These are phyloP conservation scores for Kryphioiulus occultus DNA, from an alignment of 2,888 invertebrate genomes.

Conservation along the genomic window DNA sequence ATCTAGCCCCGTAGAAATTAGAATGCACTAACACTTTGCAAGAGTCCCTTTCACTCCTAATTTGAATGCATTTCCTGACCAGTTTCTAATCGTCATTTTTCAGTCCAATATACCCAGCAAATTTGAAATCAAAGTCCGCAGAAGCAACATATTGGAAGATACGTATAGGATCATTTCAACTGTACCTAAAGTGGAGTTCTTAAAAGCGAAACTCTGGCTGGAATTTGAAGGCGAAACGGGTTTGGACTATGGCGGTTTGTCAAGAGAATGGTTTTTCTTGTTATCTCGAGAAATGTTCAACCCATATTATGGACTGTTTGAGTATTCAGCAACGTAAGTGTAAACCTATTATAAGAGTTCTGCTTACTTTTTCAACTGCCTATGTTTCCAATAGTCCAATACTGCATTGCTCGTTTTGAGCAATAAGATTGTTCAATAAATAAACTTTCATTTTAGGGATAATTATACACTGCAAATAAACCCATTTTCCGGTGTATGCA, in stretches of 20 bases:
- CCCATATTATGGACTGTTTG: constrained; percentile 98
- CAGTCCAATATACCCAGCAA: constrained; percentile 96
- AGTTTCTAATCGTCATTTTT: constrained; percentile 57
- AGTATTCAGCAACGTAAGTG: constrained; percentile 96
- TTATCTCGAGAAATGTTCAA: constrained; percentile 99
- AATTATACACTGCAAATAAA: constrained; percentile 99
- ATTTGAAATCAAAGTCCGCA: constrained; percentile 90
- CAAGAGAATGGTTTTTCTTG: constrained; percentile 98
- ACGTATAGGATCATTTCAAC: constrained; percentile 94
- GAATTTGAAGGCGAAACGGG: constrained; percentile 99
- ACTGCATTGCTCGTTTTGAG: no score
- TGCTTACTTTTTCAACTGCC: no score
- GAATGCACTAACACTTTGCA: not conserved
- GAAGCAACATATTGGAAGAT: constrained; percentile 93
- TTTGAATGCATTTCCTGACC: not conserved
- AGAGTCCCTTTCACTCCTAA: not conserved
- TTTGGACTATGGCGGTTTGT: constrained; percentile 93
- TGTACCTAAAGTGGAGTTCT: constrained; percentile 86
- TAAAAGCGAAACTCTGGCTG: constrained; percentile 98
- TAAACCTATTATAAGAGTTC: not conserved
- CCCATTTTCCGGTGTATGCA: constrained; percentile 95
- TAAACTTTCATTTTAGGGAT: constrained; percentile 69
- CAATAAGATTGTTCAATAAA: not conserved
- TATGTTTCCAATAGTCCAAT: no score
- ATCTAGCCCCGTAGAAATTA: not conserved